phyloP scores from a whole-genome alignment of 2,888 invertebrate species.

The Anodontia alba region DNA sequence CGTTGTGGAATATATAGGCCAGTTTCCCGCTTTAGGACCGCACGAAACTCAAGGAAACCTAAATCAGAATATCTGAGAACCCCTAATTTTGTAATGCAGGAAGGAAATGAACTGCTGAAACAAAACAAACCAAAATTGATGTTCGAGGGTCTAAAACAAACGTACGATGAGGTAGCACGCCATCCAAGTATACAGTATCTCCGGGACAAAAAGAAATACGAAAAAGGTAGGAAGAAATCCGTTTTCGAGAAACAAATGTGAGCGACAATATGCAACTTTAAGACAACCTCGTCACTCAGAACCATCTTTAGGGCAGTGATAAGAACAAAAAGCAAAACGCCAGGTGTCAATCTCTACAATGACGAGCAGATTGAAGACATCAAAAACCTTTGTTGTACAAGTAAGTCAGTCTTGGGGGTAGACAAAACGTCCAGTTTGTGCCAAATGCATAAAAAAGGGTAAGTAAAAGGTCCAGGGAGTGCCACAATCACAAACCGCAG shows the following conservation, averaged over 20 bases:
- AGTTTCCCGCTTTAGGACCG: conserved; percentile 37
- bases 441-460: too few relatives aligned
- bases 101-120: conserved; percentile 8
- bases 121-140: conserved; percentile 23
- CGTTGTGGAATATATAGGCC: conserved; percentile 36
- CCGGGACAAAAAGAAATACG: conserved; percentile 1
- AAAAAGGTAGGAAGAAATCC: not conserved
- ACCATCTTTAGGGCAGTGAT: not conserved
- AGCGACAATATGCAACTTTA: not conserved
- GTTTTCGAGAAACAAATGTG: not conserved
- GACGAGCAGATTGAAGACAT: conserved; percentile 26
- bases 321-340: not conserved
- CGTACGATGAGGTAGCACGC: conserved; percentile 25
- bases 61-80: conserved; percentile 26
- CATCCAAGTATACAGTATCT: not conserved
- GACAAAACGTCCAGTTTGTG: conserved; percentile 54
- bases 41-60: conserved; percentile 30
- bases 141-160: conserved; percentile 9
- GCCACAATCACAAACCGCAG: too few relatives aligned
- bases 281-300: conserved; percentile 9
- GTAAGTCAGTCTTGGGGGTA: conserved; percentile 31
- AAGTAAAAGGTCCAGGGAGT: too few relatives aligned
- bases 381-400: conserved; percentile 20
- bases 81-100: conserved; percentile 29
- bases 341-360: conserved; percentile 12